phyloP scores from a whole-genome alignment of 2,888 invertebrate species.

The Andrena fulva region DNA sequence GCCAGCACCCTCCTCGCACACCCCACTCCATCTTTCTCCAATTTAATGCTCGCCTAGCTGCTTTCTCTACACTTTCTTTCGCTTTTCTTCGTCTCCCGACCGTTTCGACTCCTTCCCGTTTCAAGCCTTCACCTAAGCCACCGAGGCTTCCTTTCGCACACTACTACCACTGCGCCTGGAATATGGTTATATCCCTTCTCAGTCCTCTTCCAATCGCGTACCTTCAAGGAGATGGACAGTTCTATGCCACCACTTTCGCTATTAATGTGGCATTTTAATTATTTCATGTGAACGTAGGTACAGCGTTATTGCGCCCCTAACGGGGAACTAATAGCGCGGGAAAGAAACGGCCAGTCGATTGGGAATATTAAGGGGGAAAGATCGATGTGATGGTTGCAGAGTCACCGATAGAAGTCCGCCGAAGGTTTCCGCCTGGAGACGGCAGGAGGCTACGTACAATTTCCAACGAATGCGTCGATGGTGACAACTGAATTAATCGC shows the following conservation, averaged over 20 bases:
- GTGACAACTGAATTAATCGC: background rate
- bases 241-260: background rate
- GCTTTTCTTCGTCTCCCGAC: slow-evolving; percentile 47
- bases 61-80: slow-evolving; percentile 54
- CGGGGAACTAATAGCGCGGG: background rate
- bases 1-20: slow-evolving; percentile 33
- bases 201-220: background rate
- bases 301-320: no score
- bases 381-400: background rate
- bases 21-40: slow-evolving; percentile 38
- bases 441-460: background rate
- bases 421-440: background rate
- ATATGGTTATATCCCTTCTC: slow-evolving; percentile 59
- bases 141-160: slow-evolving; percentile 65
- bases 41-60: slow-evolving; percentile 53
- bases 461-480: background rate
- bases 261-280: background rate
- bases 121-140: slow-evolving; percentile 58
- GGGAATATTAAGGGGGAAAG: background rate
- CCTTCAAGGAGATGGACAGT: background rate
- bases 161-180: slow-evolving; percentile 34
- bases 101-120: slow-evolving; percentile 51
- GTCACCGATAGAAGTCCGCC: no score
- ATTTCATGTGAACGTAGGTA: background rate
- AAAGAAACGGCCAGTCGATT: background rate